Conservation (phyloP, 2,113 vertebrate genomes). For the Vombatus ursinus region DNA sequence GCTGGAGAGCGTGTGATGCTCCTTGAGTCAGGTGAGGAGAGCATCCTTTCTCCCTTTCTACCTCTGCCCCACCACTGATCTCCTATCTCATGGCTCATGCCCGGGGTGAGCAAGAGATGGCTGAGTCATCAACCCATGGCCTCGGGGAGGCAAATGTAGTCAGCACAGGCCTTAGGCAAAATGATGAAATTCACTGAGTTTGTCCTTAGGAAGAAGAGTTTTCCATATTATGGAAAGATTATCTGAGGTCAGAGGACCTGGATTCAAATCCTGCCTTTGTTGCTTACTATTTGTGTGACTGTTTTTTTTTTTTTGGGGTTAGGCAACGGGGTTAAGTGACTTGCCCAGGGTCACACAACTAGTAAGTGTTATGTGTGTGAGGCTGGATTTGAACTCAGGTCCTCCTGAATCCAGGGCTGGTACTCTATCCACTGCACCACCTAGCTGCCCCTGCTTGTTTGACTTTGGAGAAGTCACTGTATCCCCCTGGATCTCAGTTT, state of each 20-base stretch:
- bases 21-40: background rate
- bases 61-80: background rate
- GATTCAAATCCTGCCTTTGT: background rate
- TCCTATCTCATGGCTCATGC: background rate
- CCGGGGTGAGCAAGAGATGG: background rate
- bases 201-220: background rate
- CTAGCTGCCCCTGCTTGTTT: too few relatives aligned
- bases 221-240: background rate
- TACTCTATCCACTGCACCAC: too few relatives aligned
- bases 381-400: too few relatives aligned
- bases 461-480: background rate
- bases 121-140: background rate
- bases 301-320: too few relatives aligned
- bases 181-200: background rate
- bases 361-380: too few relatives aligned
- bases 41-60: background rate
- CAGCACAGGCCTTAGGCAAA: background rate
- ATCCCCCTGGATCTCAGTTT: background rate
- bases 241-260: background rate
- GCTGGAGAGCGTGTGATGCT: background rate
- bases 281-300: background rate
- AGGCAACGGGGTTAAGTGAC: too few relatives aligned
- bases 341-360: too few relatives aligned
- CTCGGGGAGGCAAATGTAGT: background rate
- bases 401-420: too few relatives aligned